Evolutionary conservation across 2,113 vertebrate genomes (phyloP).

Genomic region (Paratilapia polleni): DNA sequence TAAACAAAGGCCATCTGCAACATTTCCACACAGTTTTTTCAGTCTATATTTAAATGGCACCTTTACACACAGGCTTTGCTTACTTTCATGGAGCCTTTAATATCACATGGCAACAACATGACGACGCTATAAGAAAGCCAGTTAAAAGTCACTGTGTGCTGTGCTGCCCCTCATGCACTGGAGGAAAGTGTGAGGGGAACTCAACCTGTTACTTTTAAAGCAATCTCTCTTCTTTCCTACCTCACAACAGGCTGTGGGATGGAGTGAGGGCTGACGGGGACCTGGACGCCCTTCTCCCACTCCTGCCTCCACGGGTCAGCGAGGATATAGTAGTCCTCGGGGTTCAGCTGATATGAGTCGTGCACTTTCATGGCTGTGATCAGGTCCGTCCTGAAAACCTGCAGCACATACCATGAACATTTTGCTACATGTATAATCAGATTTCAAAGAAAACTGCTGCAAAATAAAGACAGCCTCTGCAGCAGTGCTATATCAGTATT

Average conservation of each 20-base stretch:
- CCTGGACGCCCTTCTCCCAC: slow-evolving; percentile 99
- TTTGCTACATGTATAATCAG: background rate
- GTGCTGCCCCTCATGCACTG: background rate
- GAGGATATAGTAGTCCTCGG: slow-evolving; percentile 93
- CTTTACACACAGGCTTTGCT: background rate
- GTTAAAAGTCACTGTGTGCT: too few relatives aligned
- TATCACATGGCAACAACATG: too few relatives aligned
- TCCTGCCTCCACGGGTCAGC: slow-evolving; percentile 97
- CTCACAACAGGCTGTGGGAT: slow-evolving; percentile 90
- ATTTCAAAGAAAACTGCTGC: background rate
- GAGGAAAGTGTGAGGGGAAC: background rate
- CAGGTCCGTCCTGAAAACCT: slow-evolving; percentile 98
- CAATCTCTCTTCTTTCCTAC: slow-evolving; percentile 71
- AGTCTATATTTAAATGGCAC: too few relatives aligned
- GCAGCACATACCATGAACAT: slow-evolving; percentile 25
- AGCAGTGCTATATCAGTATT: background rate
- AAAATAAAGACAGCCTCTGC: background rate
- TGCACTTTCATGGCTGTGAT: slow-evolving; percentile 99
- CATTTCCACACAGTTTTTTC: too few relatives aligned
- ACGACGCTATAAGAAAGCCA: too few relatives aligned
- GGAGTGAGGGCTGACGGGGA: slow-evolving; percentile 94
- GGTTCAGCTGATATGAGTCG: slow-evolving; percentile 93
- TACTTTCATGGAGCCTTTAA: background rate
- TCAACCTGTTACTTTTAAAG: background rate
- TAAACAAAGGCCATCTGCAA: too few relatives aligned